Base-by-base conservation (phyloP, 2,797 vertebrate genomes). In the Malacoctenus gilli region DNA sequence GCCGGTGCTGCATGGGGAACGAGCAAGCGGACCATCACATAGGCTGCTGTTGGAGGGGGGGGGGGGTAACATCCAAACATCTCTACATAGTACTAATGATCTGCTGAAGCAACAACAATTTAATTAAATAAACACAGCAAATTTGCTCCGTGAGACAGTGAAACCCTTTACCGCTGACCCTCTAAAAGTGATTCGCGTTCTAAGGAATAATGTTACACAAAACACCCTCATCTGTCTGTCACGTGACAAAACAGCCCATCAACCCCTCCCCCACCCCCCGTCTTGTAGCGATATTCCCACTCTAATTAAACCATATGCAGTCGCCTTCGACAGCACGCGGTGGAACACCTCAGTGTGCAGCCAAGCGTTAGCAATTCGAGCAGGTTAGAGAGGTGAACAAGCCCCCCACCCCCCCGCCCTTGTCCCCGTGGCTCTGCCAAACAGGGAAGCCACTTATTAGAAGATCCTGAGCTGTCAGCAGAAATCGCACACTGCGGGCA, bases 401-500 rank as follows among this genome's bases (percentile, higher is more conserved):
- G 60, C 23, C 15, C 48, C 5, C 53, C 16, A 31, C 23, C 32
- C 23, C 16, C 9, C 9, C 40, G n/a, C 12, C 8, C 18, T 5
- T 5, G 38, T 21, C 18, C 19, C 10, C 37, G 42, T 48, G 52
- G 32, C 47, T 65, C 50, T 62, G 72, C 55, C 77, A 71, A 78
- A 79, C 43, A 51, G 72, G 34, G 39, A 60, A 61, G 39, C 54
- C 64, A 61, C 76, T 85, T 84, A 86, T 82, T 78, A 79, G 53
- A 57, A 35, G 57, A 83, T 72, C 66, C 68, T 58, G 50, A 79
- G 43, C 61, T 62, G 70, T 86, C 83, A 79, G 79, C 76, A 77
- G 47, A 82, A n/a, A 59, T 51, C 1, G 0, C 37, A 72, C 50
- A 44, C 60, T 51, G 58, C 44, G 16, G 59, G 42, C 73, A 28